Evolutionary conservation across 2,888 invertebrate species (phyloP).

Genomic region (Petrophora chlorosata): DNA sequence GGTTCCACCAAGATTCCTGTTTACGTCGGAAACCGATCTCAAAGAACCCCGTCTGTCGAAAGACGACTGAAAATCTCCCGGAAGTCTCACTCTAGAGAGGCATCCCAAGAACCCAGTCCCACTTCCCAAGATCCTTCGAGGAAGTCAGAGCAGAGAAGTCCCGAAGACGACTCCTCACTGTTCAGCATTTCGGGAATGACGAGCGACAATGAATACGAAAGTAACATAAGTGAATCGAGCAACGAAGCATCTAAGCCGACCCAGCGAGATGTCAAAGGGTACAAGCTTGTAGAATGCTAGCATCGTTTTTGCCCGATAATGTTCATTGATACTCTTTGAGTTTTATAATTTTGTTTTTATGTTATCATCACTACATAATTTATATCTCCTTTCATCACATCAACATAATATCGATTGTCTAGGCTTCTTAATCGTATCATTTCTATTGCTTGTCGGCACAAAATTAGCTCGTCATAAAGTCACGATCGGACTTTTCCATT

Average conservation of each 20-base stretch:
- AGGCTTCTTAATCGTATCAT: constrained; percentile 26
- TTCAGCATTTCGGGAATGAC: constrained; percentile 84
- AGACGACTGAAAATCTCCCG: constrained; percentile 59
- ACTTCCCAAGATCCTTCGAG: constrained; percentile 75
- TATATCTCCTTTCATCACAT: constrained; percentile 40
- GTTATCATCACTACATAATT: constrained; percentile 33
- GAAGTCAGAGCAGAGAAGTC: constrained; percentile 81
- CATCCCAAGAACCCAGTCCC: constrained; percentile 76
- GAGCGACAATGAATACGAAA: constrained; percentile 82
- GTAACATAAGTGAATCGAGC: constrained; percentile 81
- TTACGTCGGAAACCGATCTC: constrained; percentile 85
- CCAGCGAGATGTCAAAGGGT: constrained; percentile 79
- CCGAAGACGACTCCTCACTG: constrained; percentile 81
- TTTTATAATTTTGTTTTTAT: constrained; percentile 49
- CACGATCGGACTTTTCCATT: constrained; percentile 4
- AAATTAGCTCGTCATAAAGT: constrained; percentile 11
- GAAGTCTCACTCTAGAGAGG: constrained; percentile 69
- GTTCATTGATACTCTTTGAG: constrained; percentile 70
- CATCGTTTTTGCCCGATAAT: constrained; percentile 71
- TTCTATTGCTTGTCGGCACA: constrained; percentile 39
- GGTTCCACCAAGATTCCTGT: constrained; percentile 90
- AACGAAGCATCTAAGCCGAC: constrained; percentile 77
- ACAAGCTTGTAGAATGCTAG: constrained; percentile 78
- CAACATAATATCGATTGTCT: constrained; percentile 28
- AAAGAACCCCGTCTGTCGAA: constrained; percentile 81